These are phyloP conservation scores for Cryptocheilus praepositus DNA, from an alignment of 2,888 invertebrate species.

Conservation along the genomic window DNA sequence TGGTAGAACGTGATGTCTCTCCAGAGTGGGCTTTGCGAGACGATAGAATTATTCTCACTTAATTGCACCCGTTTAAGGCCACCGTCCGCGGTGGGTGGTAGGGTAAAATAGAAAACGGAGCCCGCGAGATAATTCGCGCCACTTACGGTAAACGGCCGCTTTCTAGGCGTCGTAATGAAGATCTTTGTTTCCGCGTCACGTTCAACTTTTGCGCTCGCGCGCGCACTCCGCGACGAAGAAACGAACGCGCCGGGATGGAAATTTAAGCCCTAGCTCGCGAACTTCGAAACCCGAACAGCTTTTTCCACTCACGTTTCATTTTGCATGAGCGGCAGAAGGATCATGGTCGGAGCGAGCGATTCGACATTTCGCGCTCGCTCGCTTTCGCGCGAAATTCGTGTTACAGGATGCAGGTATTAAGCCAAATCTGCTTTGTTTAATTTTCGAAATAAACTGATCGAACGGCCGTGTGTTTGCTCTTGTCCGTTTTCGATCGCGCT, in stretches of 20 bases:
- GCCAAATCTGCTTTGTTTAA: not conserved
- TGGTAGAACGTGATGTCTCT: too few species aligned
- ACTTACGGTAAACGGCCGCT: too few species aligned
- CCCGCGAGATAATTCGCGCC: too few species aligned
- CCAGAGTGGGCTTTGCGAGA: too few species aligned
- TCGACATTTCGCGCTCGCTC: not conserved
- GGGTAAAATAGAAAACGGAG: too few species aligned
- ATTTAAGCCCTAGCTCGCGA: not conserved
- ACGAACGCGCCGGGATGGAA: not conserved
- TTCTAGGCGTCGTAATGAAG: not conserved
- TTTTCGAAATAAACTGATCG: not conserved
- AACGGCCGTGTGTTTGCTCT: too few species aligned
- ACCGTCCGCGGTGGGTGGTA: too few species aligned
- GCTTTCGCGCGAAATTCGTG: not conserved
- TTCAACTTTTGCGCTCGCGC: conserved; percentile 1
- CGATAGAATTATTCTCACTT: too few species aligned
- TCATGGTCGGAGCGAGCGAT: not conserved
- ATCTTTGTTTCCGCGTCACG: conserved; percentile 4
- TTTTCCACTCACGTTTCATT: conserved; percentile 3
- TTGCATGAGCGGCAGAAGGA: not conserved
- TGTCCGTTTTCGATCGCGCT: too few species aligned
- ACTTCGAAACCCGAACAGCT: conserved; percentile 1
- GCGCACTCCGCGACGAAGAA: not conserved
- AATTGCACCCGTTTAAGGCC: too few species aligned
- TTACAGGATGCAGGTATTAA: not conserved